Evolutionary conservation across 2,888 invertebrate species (phyloP).

Genomic region (Eupithecia subfuscata): DNA sequence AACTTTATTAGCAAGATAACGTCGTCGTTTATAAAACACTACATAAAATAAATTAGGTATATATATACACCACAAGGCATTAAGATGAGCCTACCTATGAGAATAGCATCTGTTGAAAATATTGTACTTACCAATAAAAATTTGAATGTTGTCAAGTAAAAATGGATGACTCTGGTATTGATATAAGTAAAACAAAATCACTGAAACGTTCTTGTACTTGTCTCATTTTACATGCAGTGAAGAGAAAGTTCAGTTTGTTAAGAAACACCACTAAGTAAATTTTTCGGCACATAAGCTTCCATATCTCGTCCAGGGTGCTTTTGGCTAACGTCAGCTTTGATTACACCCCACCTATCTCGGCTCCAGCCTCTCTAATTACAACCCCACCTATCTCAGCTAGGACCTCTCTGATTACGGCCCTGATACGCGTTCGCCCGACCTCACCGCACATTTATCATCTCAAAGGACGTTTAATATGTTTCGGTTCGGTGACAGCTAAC

Average conservation of each 20-base stretch:
- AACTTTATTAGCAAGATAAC: neutral
- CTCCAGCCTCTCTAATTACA: constrained; percentile 10
- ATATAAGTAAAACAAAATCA: neutral
- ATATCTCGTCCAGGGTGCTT: neutral
- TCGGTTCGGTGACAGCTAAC: constrained; percentile 69
- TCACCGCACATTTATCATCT: constrained; percentile 77
- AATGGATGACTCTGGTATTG: neutral
- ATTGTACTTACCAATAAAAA: neutral
- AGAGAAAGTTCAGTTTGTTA: neutral
- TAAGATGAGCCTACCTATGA: neutral
- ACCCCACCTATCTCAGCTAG: constrained; percentile 14
- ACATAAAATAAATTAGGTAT: too few species aligned
- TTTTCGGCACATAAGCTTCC: neutral
- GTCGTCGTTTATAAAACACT: neutral
- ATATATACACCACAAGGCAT: neutral
- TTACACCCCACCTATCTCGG: constrained; percentile 13
- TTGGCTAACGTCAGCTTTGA: constrained; percentile 8
- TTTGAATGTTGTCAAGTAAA: neutral
- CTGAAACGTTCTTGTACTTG: neutral
- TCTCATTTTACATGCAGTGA: neutral
- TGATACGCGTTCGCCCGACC: constrained; percentile 58
- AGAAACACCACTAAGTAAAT: neutral
- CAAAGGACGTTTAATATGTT: constrained; percentile 80
- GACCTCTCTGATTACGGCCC: constrained; percentile 31
- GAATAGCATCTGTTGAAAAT: neutral